Base-by-base conservation (phyloP, 2,797 vertebrate genomes). In the Tympanoctomys barrerae region DNA sequence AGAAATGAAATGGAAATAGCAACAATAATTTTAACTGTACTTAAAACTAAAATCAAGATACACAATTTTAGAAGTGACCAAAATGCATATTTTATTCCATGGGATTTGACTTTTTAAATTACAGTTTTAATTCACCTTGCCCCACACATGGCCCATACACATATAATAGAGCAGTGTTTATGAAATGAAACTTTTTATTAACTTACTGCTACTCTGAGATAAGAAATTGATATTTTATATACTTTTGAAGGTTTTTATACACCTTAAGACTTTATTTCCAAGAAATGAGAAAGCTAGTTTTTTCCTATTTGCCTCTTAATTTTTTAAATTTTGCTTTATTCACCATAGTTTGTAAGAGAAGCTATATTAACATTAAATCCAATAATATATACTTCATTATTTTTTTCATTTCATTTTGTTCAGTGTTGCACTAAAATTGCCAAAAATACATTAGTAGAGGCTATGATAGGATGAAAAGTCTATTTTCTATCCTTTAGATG, bases 21-120 rank as follows among this genome's bases (percentile, higher is more conserved):
- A 81, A 52, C 33, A 88, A 19, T 90, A 84, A 89, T 92, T 94
- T 90, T 14, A 85, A 46, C 24, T 46, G 33, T 77, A 89, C 16
- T 96, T 90, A 89, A 81, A 79, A 39, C 10, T 78, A 94, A 97
- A 95, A 89, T 87, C 64, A 66, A 86, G 57, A 19, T 73, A 28
- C 28, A 82, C 1, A 86, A 8, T 82, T 42, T 91, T 49, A 75
- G 31, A 91, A 71, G 22, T 95, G 21, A 81, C 12, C 8, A 59
- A 93, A 92, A 87, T 79, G 1, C 83, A 6, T 75, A 22, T 87
- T 94, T 89, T 9, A 82, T 80, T 87, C 66, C 4, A 57, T 80
- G 19, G 71, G 22, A 10, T 75, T 81, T 94, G 81, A 46, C 94
- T 94, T 93, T 75, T 64, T 4, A 85, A 93, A 73, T 78, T 87